phyloP scores from a whole-genome alignment of 2,797 vertebrate species.

The Sylvia borin region DNA sequence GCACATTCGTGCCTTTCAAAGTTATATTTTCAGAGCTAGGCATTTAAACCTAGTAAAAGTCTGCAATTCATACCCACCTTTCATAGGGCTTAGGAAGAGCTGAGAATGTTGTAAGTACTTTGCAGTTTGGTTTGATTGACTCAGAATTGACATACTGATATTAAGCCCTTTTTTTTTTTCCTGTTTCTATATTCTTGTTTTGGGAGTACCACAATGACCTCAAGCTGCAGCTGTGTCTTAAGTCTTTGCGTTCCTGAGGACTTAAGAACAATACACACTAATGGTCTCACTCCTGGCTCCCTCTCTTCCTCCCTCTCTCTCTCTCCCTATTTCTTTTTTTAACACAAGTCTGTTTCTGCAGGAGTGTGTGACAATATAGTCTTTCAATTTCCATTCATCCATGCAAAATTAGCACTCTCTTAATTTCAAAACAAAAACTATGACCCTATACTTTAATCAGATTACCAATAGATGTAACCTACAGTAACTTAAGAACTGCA shows the following conservation, averaged over 20 bases:
- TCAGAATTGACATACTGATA: not conserved
- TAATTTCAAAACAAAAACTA: not conserved
- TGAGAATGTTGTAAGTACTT: not conserved
- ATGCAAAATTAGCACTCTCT: not conserved
- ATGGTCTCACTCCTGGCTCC: not conserved
- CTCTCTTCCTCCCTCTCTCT: not conserved
- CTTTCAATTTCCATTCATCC: not conserved
- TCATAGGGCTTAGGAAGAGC: not conserved
- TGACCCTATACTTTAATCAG: not conserved
- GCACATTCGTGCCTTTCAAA: not conserved
- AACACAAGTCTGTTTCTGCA: not conserved
- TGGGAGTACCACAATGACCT: conserved; percentile 8
- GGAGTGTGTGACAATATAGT: not conserved
- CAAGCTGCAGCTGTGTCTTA: not conserved
- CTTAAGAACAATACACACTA: conserved; percentile 6
- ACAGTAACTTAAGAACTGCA: not conserved
- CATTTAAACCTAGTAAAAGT: not conserved
- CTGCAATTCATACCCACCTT: accelerated
- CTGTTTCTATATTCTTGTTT: not conserved
- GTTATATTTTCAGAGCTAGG: not conserved
- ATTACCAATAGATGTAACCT: not conserved
- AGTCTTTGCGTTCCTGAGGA: conserved; percentile 3
- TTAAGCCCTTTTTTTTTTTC: not conserved
- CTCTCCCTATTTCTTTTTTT: not conserved
- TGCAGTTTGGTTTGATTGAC: not conserved